Base-by-base conservation (phyloP, 35 echinoderm and acorn worm genomes). In the Ophiothrix spiculata region DNA sequence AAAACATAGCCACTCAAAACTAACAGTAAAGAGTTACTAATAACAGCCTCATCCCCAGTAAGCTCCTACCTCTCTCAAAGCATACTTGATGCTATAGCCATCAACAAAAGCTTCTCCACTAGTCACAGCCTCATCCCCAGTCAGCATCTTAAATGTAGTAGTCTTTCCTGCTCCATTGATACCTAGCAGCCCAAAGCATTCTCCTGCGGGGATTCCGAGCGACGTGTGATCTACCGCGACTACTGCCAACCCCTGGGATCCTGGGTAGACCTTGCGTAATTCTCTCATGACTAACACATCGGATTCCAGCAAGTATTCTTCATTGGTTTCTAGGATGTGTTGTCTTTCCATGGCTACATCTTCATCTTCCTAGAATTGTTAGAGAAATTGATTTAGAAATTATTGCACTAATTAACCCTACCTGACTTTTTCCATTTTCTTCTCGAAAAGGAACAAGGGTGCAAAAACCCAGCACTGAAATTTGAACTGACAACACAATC, bases 91-190 rank as follows among this genome's bases (percentile, higher is more conserved):
- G 45, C 86, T 91, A 74, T 77, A 99, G 17, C 92, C 86, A 35
- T 99, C 92, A 29, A 99, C 87, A 16, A 79, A 94, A 0, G 96
- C 96, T 35, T 93, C 89, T 12, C 96, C 96, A 46, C 75, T 81
- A 3, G 88, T 91, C 34, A 99, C 21, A 14, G 86, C 86, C 33
- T 91, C 96, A 49, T 99, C 96, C 28, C 96, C 96, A 36, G 96
- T 99, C 28, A 99, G 92, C 96, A 99, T 99, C 69, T 99, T 93
- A 45, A 99, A 99, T 0, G 92, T 99, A 0, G 96, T 91, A 19
- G 96, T 94, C 83, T 99, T 99, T 1, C 96, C 96, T 0, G 96
- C 96, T 14, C 96, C 96, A 35, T 99, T 99, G 21, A 94, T 89
- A 6, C 96, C 96, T 0, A 99, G 87, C 40, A 99, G 77, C 13